Percentiles rank a stretch among this genome's conserved stretches.
These are phyloP conservation scores for Bruchidius siliquastri DNA, from an alignment of 2,888 invertebrate species.

Conservation along the genomic window DNA sequence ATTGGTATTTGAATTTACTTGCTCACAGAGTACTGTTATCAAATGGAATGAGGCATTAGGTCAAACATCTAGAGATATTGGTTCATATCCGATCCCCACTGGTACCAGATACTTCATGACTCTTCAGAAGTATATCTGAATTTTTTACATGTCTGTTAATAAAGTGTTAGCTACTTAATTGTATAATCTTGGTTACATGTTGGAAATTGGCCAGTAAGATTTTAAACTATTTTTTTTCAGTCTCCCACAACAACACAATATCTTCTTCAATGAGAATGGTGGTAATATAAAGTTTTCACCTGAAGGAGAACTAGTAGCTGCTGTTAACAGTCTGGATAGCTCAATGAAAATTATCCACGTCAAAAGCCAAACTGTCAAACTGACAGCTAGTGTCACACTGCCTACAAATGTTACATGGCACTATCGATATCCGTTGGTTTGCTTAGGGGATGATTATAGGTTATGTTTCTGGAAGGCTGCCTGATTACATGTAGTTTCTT, in stretches of 20 bases:
- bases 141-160: too few relatives aligned
- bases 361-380: constrained; percentile 53
- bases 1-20: too few relatives aligned
- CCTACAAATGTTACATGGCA: constrained; percentile 62
- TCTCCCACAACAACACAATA: constrained; percentile 55
- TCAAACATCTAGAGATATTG: too few relatives aligned
- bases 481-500: constrained; percentile 10
- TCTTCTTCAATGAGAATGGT: constrained; percentile 62
- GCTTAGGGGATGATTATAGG: constrained; percentile 57
- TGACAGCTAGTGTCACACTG: constrained; percentile 53
- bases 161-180: too few relatives aligned
- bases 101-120: too few relatives aligned
- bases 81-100: too few relatives aligned
- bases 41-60: too few relatives aligned
- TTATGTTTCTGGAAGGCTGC: constrained; percentile 55
- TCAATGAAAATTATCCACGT: constrained; percentile 61
- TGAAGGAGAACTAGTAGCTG: constrained; percentile 61
- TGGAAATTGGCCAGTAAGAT: too few relatives aligned
- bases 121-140: too few relatives aligned
- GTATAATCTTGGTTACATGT: too few relatives aligned
- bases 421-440: constrained; percentile 56
- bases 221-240: constrained; percentile 41
- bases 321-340: constrained; percentile 62
- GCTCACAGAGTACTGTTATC: too few relatives aligned
- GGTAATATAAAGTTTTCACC: constrained; percentile 58